Conservation (phyloP, 2,113 vertebrate species). For the Agapornis roseicollis region DNA sequence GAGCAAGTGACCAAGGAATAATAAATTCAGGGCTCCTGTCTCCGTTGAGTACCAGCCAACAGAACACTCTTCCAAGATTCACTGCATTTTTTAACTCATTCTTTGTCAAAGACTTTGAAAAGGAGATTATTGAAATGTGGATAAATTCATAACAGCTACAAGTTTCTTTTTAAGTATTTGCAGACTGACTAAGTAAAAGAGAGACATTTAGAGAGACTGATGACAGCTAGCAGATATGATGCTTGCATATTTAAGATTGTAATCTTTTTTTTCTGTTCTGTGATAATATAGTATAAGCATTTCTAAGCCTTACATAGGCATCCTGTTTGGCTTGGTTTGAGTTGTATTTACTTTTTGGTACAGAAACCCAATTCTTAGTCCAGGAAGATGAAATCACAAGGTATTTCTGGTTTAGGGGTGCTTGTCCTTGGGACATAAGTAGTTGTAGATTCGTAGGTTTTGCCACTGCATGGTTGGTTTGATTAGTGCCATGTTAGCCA, state of each 20-base stretch:
- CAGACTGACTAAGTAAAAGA: neutral
- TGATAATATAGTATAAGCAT: fast-evolving
- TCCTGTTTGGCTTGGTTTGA: neutral
- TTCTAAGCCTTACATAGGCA: fast-evolving
- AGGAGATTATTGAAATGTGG: neutral
- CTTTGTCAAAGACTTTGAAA: neutral
- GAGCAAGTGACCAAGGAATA: neutral
- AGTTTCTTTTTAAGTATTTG: neutral
- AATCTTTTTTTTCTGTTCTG: neutral
- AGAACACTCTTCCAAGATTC: neutral
- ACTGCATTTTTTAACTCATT: neutral
- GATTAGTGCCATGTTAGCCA: neutral
- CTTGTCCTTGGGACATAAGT: neutral
- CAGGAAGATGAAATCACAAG: neutral
- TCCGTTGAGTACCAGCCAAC: neutral
- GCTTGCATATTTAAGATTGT: neutral
- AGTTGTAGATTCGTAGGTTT: neutral
- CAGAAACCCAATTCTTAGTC: neutral
- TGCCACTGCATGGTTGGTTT: neutral
- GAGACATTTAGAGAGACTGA: neutral
- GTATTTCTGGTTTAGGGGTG: neutral
- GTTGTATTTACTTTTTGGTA: neutral
- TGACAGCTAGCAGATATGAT: neutral
- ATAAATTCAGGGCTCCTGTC: neutral
- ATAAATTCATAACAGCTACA: neutral